Base-by-base conservation (phyloP, 2,888 invertebrate genomes). In the Piscicola geometra region DNA sequence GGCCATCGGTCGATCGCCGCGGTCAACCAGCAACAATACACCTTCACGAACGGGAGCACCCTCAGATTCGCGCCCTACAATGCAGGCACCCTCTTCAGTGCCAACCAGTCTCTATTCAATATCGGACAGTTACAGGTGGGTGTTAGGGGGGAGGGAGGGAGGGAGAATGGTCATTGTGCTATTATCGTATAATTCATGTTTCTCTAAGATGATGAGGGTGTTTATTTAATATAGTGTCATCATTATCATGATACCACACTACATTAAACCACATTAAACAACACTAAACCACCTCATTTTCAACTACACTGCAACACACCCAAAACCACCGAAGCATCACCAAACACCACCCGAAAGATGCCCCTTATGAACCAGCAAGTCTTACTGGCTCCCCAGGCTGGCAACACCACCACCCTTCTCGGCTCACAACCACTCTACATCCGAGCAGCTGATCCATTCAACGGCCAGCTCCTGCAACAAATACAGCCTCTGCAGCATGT, bases 361-460 rank as follows among this genome's bases (percentile, higher is more conserved):
- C 83, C 82, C 64, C 71, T 82, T 52, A 80, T 79, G 12, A 77
- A 81, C 21, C 78, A 81, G n/a, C 81, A 81, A 69, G 81, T 81
- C 64, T 81, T 81, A 25, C 77, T 83, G 73, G 81, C 52, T 79
- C 81, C 28, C 25, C 76, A 78, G 74, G 72, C 82, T 32, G 82
- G 73, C 56, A 56, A 56, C 28, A 73, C 73, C 36, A 81, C 82
- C 52, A 78, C 79, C 78, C 68, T 82, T 28, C 77, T 82, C 74
- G 78, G 82, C 67, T 82, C 82, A 36, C 84, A 84, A 77, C 82
- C 82, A 1, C 78, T 84, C 36, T 83, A 82, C 77, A 82, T 85
- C 67, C 79, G 84, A 12, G 78, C 84, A 47, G 81, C 82, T 5
- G 77, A 76, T 3, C 74, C 80, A 79, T 81, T 76, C 79, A 76